A percentile compares a stretch with the other conserved stretches of the same genome.
phyloP scores from a whole-genome alignment of 92 coral and sea anemone species.

The Palythoa grandiflora region DNA sequence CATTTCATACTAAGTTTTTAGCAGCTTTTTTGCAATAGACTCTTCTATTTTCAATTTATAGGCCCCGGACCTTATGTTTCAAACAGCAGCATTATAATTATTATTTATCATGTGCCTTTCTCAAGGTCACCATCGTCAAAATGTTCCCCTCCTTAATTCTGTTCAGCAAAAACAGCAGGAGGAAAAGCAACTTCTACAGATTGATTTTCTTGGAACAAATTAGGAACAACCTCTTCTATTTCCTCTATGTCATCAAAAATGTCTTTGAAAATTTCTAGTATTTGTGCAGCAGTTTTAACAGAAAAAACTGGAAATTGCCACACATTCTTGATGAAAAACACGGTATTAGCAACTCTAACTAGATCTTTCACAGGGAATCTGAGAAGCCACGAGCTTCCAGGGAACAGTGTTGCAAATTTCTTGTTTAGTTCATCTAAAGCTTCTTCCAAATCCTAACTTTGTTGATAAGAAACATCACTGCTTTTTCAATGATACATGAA shows the following conservation, averaged over 20 bases:
- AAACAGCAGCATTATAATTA: background rate
- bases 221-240: background rate
- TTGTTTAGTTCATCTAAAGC: conserved; percentile 58
- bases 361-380: conserved; percentile 52
- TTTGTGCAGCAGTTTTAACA: conserved; percentile 42
- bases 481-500: conserved; percentile 20
- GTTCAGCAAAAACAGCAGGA: background rate
- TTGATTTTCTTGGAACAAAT: background rate
- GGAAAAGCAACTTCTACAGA: background rate
- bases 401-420: conserved; percentile 46
- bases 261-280: conserved; percentile 55
- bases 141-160: background rate
- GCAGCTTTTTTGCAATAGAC: background rate
- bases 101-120: background rate
- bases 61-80: background rate
- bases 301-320: conserved; percentile 64
- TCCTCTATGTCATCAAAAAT: conserved; percentile 58
- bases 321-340: conserved; percentile 57
- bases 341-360: background rate
- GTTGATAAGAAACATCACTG: conserved; percentile 35
- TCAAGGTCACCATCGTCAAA: conserved; percentile 9
- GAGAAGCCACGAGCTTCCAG: conserved; percentile 63
- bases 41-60: background rate
- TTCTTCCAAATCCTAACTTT: conserved; percentile 38
- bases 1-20: too few species aligned